A percentile compares a stretch with the other conserved stretches of the same genome.
Evolutionary conservation across 2,113 vertebrate species (phyloP).

Genomic region (Hippolais icterina): DNA sequence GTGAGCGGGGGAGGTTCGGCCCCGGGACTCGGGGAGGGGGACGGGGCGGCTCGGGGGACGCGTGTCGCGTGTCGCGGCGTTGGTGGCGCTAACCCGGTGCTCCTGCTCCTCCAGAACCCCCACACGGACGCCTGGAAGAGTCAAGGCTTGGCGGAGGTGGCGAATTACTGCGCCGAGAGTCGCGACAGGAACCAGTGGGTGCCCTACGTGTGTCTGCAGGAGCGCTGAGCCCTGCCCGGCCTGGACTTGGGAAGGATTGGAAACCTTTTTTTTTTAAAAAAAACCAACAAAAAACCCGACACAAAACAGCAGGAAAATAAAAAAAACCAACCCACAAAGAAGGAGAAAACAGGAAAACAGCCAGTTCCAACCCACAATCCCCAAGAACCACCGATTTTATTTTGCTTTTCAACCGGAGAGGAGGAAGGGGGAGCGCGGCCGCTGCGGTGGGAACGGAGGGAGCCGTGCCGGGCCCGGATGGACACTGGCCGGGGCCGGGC

Average conservation of each 20-base stretch:
- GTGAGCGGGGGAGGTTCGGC: conserved; percentile 65
- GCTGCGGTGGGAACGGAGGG: background rate
- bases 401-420: background rate
- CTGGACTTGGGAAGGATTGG: background rate
- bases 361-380: background rate
- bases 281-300: background rate
- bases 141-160: conserved; percentile 81
- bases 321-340: no score
- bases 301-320: background rate
- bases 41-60: background rate
- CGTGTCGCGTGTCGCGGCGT: background rate
- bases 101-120: conserved; percentile 73
- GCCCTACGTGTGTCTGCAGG: conserved; percentile 82
- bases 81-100: fast-evolving
- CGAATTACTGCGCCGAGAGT: conserved; percentile 87
- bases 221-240: conserved; percentile 74
- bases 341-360: background rate
- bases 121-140: conserved; percentile 85
- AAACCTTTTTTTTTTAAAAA: background rate
- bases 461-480: background rate
- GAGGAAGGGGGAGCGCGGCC: background rate
- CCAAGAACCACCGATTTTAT: background rate
- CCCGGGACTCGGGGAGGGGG: background rate
- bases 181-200: conserved; percentile 90
- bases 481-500: background rate